Evolutionary conservation across 2,888 invertebrate genomes (phyloP).

Genomic region (Coecobrya sp.): DNA sequence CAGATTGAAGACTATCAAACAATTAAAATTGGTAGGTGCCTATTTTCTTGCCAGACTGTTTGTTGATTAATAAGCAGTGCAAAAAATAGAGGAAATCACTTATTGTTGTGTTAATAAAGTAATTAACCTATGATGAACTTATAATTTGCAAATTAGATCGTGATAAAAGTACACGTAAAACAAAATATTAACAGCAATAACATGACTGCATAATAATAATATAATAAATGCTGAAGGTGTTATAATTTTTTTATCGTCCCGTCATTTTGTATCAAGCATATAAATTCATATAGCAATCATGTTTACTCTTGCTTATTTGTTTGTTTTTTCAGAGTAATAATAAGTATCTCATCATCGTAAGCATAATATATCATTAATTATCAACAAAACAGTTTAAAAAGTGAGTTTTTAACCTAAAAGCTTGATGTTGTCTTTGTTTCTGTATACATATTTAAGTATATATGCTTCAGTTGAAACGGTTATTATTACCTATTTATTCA

Average conservation of each 20-base stretch:
- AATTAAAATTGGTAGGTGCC: constrained; percentile 54
- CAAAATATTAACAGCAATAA: constrained; percentile 1
- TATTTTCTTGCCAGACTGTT: background rate
- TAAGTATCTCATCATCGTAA: constrained; percentile 60
- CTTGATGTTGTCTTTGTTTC: background rate
- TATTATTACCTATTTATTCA: constrained; percentile 32
- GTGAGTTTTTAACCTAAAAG: constrained; percentile 29
- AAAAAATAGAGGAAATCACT: constrained; percentile 67
- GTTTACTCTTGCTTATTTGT: constrained; percentile 39
- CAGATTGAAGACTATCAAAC: constrained; percentile 41
- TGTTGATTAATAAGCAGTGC: background rate
- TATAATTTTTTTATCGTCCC: constrained; percentile 32
- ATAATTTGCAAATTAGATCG: constrained; percentile 76
- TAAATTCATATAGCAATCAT: background rate
- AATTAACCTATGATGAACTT: constrained; percentile 62
- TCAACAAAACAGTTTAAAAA: constrained; percentile 25
- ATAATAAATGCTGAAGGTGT: constrained; percentile 31
- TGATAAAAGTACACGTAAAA: constrained; percentile 39
- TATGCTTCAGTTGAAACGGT: constrained; percentile 31
- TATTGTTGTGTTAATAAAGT: constrained; percentile 29
- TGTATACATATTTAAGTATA: background rate
- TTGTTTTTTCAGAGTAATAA: constrained; percentile 49
- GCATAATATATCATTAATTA: constrained; percentile 75
- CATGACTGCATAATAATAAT: constrained; percentile 31
- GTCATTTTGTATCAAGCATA: constrained; percentile 18